Evolutionary conservation across 2,113 vertebrate genomes (phyloP).

Genomic region (Austrofundulus limnaeus): DNA sequence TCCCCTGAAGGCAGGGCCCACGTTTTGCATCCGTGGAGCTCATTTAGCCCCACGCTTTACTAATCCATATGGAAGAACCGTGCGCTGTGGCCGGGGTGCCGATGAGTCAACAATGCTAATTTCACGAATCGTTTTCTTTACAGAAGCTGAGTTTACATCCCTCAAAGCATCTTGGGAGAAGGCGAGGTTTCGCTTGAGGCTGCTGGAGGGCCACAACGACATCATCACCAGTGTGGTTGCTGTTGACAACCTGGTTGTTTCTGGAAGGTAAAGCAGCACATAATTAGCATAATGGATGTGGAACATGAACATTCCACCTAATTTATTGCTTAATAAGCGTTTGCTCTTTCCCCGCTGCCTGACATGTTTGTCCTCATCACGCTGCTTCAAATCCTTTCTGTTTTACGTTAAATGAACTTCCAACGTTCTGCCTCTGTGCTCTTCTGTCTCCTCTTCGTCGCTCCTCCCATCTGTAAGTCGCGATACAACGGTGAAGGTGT

Average conservation of each 20-base stretch:
- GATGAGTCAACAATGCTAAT: slow-evolving; percentile 64
- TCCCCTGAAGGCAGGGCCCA: slow-evolving; percentile 41
- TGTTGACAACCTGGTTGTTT: slow-evolving; percentile 81
- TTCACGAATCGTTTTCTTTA: slow-evolving; percentile 49
- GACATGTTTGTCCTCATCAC: slow-evolving; percentile 22
- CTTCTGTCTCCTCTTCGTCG: neutral
- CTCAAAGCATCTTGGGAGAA: slow-evolving; percentile 76
- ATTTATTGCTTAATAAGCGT: slow-evolving; percentile 54
- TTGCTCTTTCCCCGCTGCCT: slow-evolving; percentile 31
- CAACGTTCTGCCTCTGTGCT: neutral
- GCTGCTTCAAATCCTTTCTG: slow-evolving; percentile 8
- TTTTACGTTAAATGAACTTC: slow-evolving; percentile 19
- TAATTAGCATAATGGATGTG: slow-evolving; percentile 56
- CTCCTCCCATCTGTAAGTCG: slow-evolving; percentile 62
- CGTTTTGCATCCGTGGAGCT: slow-evolving; percentile 49
- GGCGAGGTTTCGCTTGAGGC: slow-evolving; percentile 76
- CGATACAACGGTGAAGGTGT: slow-evolving; percentile 83
- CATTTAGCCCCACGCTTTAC: slow-evolving; percentile 44
- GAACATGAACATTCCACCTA: slow-evolving; percentile 61
- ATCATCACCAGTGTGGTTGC: slow-evolving; percentile 80
- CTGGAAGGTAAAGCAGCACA: slow-evolving; percentile 76
- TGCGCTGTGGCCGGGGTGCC: slow-evolving; percentile 21
- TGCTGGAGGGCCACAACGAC: slow-evolving; percentile 81
- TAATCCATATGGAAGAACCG: slow-evolving; percentile 58
- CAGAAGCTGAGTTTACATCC: slow-evolving; percentile 70